Evolutionary conservation across 2,113 vertebrate species (phyloP).

Genomic region (Salvelinus alpinus): DNA sequence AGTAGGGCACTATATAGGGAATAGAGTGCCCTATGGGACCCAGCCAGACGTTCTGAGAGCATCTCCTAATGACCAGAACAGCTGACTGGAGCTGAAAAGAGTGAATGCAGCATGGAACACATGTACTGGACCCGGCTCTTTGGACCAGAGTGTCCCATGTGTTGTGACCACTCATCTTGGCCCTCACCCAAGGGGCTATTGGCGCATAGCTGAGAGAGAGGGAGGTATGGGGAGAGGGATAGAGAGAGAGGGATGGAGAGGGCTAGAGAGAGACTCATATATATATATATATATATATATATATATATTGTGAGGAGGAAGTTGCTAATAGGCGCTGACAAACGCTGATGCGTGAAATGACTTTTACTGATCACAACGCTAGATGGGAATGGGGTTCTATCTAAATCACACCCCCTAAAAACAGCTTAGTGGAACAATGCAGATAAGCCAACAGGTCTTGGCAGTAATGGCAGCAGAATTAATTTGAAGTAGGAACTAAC

Average conservation of each 20-base stretch:
- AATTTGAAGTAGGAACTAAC: constrained; percentile 29
- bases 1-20: too few species aligned
- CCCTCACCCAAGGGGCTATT: constrained; percentile 11
- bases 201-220: constrained; percentile 28
- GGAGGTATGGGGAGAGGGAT: constrained; percentile 2
- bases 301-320: constrained; percentile 32
- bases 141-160: constrained; percentile 29
- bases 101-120: constrained; percentile 30
- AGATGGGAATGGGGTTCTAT: constrained; percentile 47
- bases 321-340: constrained; percentile 67
- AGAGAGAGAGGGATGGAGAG: too few species aligned
- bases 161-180: constrained; percentile 25
- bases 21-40: too few species aligned
- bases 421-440: constrained; percentile 32
- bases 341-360: constrained; percentile 67
- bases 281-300: background rate
- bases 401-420: constrained; percentile 45
- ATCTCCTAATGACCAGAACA: constrained; percentile 36
- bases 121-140: constrained; percentile 35
- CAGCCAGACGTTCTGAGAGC: background rate
- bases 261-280: background rate
- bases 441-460: constrained; percentile 50
- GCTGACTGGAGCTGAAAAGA: constrained; percentile 25
- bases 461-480: constrained; percentile 27
- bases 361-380: constrained; percentile 61